Evolutionary conservation across 2,113 vertebrate species (phyloP).

Genomic region (Entomyzon cyanotis): DNA sequence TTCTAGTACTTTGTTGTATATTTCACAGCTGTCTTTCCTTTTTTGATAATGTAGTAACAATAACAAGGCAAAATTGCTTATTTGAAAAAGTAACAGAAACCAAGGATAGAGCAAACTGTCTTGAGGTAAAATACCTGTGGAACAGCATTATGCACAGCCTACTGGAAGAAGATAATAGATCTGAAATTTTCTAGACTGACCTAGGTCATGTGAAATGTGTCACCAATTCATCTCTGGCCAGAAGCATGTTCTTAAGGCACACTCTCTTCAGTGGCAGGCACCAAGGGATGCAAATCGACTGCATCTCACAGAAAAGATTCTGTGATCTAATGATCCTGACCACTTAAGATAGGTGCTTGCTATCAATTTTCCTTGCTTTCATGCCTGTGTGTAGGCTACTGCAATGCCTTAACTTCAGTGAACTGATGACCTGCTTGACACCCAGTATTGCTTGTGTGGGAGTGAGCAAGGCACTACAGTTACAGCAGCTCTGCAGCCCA

Average conservation of each 20-base stretch:
- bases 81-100: neutral
- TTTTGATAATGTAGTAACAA: neutral
- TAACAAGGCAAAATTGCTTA: neutral
- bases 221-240: neutral
- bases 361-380: neutral
- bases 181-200: neutral
- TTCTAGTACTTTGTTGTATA: neutral
- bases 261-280: neutral
- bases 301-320: neutral
- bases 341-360: neutral
- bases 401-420: neutral
- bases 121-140: neutral
- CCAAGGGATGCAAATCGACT: neutral
- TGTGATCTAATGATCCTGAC: neutral
- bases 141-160: neutral
- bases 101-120: neutral
- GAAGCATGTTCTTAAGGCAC: neutral
- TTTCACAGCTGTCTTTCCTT: neutral
- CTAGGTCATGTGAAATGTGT: neutral
- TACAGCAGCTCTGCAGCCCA: neutral
- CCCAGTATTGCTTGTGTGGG: accelerated
- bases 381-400: neutral
- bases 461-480: neutral
- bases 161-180: neutral
- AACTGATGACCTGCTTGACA: neutral